Evolutionary conservation across 2,888 invertebrate species (phyloP).

Genomic region (Drosophila subquinaria): DNA sequence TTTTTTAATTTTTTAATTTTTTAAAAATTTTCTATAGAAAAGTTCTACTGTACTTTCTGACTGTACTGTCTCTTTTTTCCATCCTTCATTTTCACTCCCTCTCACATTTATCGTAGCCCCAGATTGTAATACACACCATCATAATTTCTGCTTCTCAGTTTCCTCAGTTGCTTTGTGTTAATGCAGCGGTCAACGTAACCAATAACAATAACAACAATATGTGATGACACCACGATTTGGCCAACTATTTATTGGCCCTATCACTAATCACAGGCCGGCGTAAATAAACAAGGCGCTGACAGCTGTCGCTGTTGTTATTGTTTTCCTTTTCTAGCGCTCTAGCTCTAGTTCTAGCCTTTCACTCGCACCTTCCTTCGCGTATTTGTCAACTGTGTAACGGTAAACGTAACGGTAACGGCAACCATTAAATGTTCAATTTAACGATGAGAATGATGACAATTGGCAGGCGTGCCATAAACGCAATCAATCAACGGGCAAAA

Average conservation of each 20-base stretch:
- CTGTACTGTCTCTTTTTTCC: neutral
- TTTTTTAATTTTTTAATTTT: too few relatives aligned
- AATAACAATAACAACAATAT: slow-evolving; percentile 1
- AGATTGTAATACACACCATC: slow-evolving; percentile 50
- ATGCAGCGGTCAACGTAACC: slow-evolving; percentile 23
- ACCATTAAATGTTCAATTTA: slow-evolving; percentile 68
- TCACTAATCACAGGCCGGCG: slow-evolving; percentile 46
- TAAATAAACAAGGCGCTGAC: slow-evolving; percentile 55
- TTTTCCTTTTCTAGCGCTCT: slow-evolving; percentile 15
- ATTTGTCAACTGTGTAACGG: slow-evolving; percentile 14
- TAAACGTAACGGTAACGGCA: slow-evolving; percentile 40
- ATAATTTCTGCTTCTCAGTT: slow-evolving; percentile 23
- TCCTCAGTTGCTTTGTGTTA: slow-evolving; percentile 24
- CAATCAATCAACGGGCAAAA: slow-evolving; percentile 66
- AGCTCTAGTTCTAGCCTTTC: slow-evolving; percentile 1
- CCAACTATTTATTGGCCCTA: slow-evolving; percentile 43
- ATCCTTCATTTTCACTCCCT: neutral
- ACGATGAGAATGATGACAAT: slow-evolving; percentile 56
- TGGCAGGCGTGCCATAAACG: slow-evolving; percentile 56
- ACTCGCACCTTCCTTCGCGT: slow-evolving; percentile 17
- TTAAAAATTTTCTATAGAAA: neutral
- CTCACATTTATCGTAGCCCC: neutral
- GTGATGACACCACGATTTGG: slow-evolving; percentile 21
- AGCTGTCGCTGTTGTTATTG: slow-evolving; percentile 44
- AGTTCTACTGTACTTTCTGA: neutral